Evolutionary conservation across 2,113 vertebrate species (phyloP).

Genomic region (Hippocampus barbouri): DNA sequence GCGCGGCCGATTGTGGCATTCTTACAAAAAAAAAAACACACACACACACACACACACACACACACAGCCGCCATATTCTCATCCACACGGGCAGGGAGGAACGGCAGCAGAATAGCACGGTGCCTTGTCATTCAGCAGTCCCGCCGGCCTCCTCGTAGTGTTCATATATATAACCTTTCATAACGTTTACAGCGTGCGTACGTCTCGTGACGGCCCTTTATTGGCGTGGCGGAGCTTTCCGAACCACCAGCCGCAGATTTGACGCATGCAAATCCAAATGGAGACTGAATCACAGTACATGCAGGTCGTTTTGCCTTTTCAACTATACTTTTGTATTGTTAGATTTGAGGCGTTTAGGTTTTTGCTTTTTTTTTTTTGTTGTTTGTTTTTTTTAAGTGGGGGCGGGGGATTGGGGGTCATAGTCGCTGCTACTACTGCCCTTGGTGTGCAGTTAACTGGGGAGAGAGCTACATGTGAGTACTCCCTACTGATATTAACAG

Average conservation of each 20-base stretch:
- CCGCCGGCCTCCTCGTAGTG: slow-evolving; percentile 29
- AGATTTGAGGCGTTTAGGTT: slow-evolving; percentile 40
- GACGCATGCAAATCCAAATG: slow-evolving; percentile 34
- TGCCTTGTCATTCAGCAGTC: slow-evolving; percentile 59
- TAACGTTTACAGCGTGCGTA: slow-evolving; percentile 28
- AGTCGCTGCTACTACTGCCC: slow-evolving; percentile 37
- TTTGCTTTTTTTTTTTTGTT: slow-evolving; percentile 41
- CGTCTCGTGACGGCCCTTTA: slow-evolving; percentile 10
- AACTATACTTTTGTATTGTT: slow-evolving; percentile 9
- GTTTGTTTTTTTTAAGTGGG: slow-evolving; percentile 2
- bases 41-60: no score
- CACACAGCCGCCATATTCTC: neutral
- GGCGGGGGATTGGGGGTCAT: neutral
- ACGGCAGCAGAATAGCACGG: slow-evolving; percentile 58
- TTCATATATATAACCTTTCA: slow-evolving; percentile 25
- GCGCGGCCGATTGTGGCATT: neutral
- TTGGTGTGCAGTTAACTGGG: slow-evolving; percentile 40
- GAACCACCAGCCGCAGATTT: slow-evolving; percentile 48
- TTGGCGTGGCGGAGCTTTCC: slow-evolving; percentile 67
- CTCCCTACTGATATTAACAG: no score
- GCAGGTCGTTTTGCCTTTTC: slow-evolving; percentile 24
- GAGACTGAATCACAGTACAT: slow-evolving; percentile 20
- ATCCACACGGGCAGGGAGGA: slow-evolving; percentile 21
- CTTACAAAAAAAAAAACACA: no score
- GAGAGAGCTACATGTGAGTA: slow-evolving; percentile 18